Evolutionary conservation across 2,888 invertebrate genomes (phyloP), one percentile per base, ranked within the genome.

Genomic region (Acleris laterana): DNA sequence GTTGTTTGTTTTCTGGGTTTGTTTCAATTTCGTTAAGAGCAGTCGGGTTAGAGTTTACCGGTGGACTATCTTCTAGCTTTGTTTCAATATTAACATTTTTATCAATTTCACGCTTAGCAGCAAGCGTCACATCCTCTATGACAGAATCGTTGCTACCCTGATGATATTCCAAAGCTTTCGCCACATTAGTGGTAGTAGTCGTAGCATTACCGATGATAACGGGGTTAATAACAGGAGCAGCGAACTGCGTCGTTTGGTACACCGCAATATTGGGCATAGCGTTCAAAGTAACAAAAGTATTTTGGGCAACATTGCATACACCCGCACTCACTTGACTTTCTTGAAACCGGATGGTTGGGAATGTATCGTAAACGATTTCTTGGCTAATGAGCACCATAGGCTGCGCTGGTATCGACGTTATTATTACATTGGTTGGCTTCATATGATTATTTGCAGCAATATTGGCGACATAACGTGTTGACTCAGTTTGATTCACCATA

Each of bases 291-390:
- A 84, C 74, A 69, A 76, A 83, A 22, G 77, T 64, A 61, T 75
- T 80, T 52, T 74, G 76, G 46, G 73, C 69, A 19, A 77, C 57
- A 71, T 67, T 76, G 5, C 69, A 58, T 16, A 72, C 51, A 3
- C 75, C 70, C 44, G 68, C 50, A 28, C 68, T 74, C 25, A 74
- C 60, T 46, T 74, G 72, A n/a, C 71, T 71, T 72, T 71, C 71
- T 55, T 72, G 69, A 50, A 71, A 56, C 53, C 79, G 78, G 28
- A 83, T 65, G 6, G 74, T 61, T n/a, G 75, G 25, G 68, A 77
- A 83, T 5, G 82, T 74, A 69, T 85, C 80, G 60, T 85, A 88
- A 20, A 83, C 76, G 28, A 86, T 69, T 20, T 85, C 80, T 9
- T 84, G 75, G 19, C 82, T 79, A 62, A 89, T 72, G 7, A 88